These are phyloP conservation scores for Oncorhynchus clarkii DNA, from an alignment of 2,113 vertebrate genomes.

Conservation along the genomic window DNA sequence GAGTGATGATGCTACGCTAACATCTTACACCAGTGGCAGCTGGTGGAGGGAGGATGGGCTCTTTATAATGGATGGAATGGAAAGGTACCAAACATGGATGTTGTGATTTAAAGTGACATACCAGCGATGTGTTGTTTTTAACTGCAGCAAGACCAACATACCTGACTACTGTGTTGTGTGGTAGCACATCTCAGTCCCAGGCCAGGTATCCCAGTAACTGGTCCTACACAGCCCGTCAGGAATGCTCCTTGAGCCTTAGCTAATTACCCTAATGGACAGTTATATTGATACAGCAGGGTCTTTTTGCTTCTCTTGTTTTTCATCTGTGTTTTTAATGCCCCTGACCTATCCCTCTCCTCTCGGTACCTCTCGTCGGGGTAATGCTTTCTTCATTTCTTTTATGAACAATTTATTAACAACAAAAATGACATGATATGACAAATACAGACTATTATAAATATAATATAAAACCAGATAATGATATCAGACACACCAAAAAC, in stretches of 20 bases:
- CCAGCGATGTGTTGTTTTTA: conserved; percentile 28
- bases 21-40: conserved; percentile 10
- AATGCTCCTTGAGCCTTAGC: conserved; percentile 17
- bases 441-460: too few species aligned
- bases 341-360: conserved; percentile 19
- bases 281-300: conserved; percentile 59
- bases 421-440: too few species aligned
- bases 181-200: conserved; percentile 9
- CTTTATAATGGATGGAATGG: too few species aligned
- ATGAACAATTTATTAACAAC: too few species aligned
- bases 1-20: conserved; percentile 35
- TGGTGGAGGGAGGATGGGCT: neutral
- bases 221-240: conserved; percentile 25
- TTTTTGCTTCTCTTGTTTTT: conserved; percentile 66
- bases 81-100: too few species aligned
- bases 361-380: conserved; percentile 18
- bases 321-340: conserved; percentile 48
- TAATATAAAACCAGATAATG: too few species aligned
- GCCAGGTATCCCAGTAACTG: conserved; percentile 57
- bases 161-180: conserved; percentile 3
- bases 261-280: conserved; percentile 61
- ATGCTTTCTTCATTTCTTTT: conserved; percentile 39
- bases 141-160: conserved; percentile 2
- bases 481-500: too few species aligned
- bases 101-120: neutral